phyloP scores from a whole-genome alignment of 1,140 invertebrate genomes.

The Polypedilum vanderplanki region DNA sequence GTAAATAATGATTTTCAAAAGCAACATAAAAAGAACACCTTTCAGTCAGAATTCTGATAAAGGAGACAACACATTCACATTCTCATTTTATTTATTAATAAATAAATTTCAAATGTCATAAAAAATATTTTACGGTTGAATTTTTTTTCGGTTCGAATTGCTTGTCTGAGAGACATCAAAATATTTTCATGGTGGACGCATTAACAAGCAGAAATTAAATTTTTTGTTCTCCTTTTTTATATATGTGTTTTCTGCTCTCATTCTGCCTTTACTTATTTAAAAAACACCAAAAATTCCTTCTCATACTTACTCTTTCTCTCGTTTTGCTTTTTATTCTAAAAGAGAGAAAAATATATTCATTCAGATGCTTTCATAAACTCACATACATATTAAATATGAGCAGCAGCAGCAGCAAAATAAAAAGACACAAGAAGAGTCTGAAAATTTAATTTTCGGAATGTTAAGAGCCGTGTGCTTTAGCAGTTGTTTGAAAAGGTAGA shows the following conservation, averaged over 20 bases:
- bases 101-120: conserved; percentile 13
- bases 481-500: neutral
- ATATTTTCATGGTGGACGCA: conserved; percentile 17
- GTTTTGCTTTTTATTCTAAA: neutral
- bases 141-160: neutral
- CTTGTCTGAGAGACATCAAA: conserved; percentile 17
- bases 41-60: conserved; percentile 3
- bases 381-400: conserved; percentile 16
- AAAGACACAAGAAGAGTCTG: neutral
- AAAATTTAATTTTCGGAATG: conserved; percentile 19
- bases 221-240: neutral
- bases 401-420: neutral
- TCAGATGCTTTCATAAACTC: neutral
- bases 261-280: neutral
- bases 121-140: conserved; percentile 5
- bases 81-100: conserved; percentile 10
- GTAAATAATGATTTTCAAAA: conserved; percentile 1
- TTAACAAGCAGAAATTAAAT: conserved; percentile 19
- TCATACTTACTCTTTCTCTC: neutral
- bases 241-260: neutral
- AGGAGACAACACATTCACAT: neutral
- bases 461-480: conserved; percentile 17
- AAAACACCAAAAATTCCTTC: neutral
- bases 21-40: conserved; percentile 4
- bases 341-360: neutral